These are phyloP conservation scores for Drosophila koepferae DNA, from an alignment of 2,888 invertebrate genomes.

Conservation along the genomic window DNA sequence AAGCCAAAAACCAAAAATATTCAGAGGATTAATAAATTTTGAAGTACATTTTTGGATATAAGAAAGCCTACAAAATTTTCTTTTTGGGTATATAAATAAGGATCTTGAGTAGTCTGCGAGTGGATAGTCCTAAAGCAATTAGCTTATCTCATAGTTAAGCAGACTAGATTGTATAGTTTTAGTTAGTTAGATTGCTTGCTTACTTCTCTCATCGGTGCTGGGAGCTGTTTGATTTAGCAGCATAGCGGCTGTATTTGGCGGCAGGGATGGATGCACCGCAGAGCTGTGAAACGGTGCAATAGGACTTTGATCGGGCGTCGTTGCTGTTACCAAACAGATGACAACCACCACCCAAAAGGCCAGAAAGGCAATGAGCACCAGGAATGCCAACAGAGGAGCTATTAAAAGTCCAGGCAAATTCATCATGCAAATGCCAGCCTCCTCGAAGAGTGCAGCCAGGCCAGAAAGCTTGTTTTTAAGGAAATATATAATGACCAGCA, in stretches of 20 bases:
- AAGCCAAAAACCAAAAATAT: conserved; percentile 29
- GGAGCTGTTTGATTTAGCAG: conserved; percentile 59
- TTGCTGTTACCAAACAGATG: conserved; percentile 92
- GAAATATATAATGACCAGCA: conserved; percentile 90
- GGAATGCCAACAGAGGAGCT: conserved; percentile 93
- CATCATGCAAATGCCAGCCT: conserved; percentile 94
- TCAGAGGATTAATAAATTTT: conserved; percentile 39
- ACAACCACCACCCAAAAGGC: conserved; percentile 94
- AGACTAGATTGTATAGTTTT: not conserved
- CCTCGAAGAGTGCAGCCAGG: conserved; percentile 93
- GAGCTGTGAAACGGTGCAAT: conserved; percentile 78
- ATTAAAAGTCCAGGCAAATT: conserved; percentile 93
- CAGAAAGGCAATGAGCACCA: conserved; percentile 91
- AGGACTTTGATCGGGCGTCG: conserved; percentile 88
- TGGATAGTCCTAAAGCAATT: not conserved
- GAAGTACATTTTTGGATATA: conserved; percentile 6
- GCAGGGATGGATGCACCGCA: conserved; percentile 50
- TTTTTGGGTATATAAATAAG: conserved; percentile 1
- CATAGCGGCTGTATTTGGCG: conserved; percentile 43
- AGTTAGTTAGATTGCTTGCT: conserved; percentile 25
- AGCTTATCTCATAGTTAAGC: not conserved
- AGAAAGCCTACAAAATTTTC: not conserved
- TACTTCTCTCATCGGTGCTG: conserved; percentile 77
- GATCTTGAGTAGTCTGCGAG: not conserved
- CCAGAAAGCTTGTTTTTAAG: conserved; percentile 93